A percentile compares a stretch with the other conserved stretches of the same genome.
phyloP scores from a whole-genome alignment of 2,113 vertebrate genomes.

The Kryptolebias marmoratus region DNA sequence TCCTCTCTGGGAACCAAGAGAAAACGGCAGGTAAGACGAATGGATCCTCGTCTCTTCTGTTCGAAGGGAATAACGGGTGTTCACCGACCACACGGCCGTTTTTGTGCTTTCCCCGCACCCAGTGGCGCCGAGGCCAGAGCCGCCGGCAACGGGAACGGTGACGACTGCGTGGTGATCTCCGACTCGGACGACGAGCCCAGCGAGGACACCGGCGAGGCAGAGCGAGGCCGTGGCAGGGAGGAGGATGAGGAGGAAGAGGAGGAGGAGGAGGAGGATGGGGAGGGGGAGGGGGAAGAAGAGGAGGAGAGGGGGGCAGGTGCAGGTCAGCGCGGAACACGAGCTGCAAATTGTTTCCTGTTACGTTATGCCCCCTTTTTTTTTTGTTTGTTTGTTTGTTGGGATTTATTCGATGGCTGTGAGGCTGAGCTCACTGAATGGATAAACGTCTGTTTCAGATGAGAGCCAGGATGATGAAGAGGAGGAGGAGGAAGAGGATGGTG shows the following conservation, averaged over 20 bases:
- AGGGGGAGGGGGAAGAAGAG: constrained; percentile 30
- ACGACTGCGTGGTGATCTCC: constrained; percentile 84
- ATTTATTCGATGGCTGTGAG: not conserved
- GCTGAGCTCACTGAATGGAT: not conserved
- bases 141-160: constrained; percentile 72
- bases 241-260: constrained; percentile 57
- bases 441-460: constrained; percentile 72
- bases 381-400: not conserved
- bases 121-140: constrained; percentile 63
- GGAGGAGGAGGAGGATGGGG: constrained; percentile 25
- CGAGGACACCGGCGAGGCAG: constrained; percentile 56
- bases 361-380: not conserved
- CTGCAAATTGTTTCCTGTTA: not conserved
- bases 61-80: not conserved
- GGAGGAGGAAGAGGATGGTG: constrained; percentile 67
- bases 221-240: constrained; percentile 49
- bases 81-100: constrained; percentile 1
- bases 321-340: constrained; percentile 47
- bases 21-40: constrained; percentile 81
- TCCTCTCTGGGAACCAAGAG: constrained; percentile 81
- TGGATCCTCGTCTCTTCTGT: not conserved
- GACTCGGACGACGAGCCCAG: constrained; percentile 81
- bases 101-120: not conserved
- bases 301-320: constrained; percentile 51
- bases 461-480: constrained; percentile 74